A percentile compares a stretch with the other conserved stretches of the same genome.
Evolutionary conservation across 2,888 invertebrate species (phyloP).

Genomic region (Tenodera sinensis): DNA sequence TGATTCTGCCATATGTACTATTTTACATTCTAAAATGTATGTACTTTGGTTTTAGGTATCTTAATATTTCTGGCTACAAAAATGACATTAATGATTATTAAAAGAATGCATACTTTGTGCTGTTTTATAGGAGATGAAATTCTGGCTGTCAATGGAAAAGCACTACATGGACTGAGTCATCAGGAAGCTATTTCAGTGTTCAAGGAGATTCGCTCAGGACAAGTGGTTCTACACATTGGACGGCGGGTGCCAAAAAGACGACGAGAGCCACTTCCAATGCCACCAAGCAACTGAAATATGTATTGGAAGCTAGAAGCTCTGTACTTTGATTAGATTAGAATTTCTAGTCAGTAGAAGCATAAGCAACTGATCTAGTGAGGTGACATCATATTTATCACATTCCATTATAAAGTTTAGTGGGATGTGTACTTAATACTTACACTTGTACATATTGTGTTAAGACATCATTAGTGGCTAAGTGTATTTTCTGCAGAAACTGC

Average conservation of each 20-base stretch:
- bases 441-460: neutral
- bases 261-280: constrained; percentile 23
- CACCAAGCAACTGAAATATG: neutral
- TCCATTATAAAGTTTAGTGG: neutral
- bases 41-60: neutral
- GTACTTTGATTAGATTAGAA: neutral
- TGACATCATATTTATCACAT: neutral
- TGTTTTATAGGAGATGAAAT: constrained; percentile 71
- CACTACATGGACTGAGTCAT: constrained; percentile 71
- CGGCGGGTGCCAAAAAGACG: constrained; percentile 42
- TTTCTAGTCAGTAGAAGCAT: neutral
- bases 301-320: neutral
- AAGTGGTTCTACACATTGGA: constrained; percentile 70
- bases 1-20: too few relatives aligned
- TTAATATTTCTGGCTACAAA: too few relatives aligned
- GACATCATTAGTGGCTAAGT: neutral
- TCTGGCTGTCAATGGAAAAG: constrained; percentile 73
- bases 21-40: neutral
- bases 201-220: constrained; percentile 72
- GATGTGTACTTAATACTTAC: neutral
- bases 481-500: neutral
- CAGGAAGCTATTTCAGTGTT: constrained; percentile 76
- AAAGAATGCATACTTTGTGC: too few relatives aligned
- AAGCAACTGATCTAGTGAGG: neutral
- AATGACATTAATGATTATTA: too few relatives aligned